Evolutionary conservation across 1,140 invertebrate species (phyloP).

Genomic region (Bombyx mandarina): DNA sequence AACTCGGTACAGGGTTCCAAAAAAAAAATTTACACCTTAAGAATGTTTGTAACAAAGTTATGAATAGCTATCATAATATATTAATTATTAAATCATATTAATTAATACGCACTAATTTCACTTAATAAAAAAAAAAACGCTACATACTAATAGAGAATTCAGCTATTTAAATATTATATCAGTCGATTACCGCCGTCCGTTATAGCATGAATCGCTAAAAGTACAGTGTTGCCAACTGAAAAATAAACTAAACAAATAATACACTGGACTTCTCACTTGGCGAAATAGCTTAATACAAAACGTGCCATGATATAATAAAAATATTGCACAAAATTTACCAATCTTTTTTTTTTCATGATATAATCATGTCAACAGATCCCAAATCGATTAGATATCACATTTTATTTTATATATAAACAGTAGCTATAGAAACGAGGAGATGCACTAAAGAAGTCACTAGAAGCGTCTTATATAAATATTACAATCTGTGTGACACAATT

Average conservation of each 20-base stretch:
- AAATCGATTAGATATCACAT: constrained; percentile 53
- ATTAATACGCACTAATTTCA: background rate
- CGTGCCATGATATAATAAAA: constrained; percentile 9
- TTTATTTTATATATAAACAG: constrained; percentile 26
- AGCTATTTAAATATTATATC: constrained; percentile 34
- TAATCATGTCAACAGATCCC: constrained; percentile 29
- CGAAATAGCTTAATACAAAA: background rate
- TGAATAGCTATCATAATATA: constrained; percentile 25
- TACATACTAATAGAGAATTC: constrained; percentile 13
- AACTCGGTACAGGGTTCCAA: constrained; percentile 24
- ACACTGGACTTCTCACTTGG: constrained; percentile 1
- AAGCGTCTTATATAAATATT: too few species aligned
- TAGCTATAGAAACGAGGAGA: background rate
- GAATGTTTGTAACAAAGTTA: constrained; percentile 27
- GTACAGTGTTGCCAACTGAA: constrained; percentile 27
- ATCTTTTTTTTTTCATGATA: constrained; percentile 12
- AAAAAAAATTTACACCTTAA: constrained; percentile 55
- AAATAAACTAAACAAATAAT: constrained; percentile 9
- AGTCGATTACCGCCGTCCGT: constrained; percentile 34
- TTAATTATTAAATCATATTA: too few species aligned
- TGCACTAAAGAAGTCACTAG: too few species aligned
- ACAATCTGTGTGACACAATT: too few species aligned
- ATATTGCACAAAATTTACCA: constrained; percentile 48
- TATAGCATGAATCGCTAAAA: constrained; percentile 30
- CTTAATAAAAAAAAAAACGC: too few species aligned